Conservation (phyloP, 2,888 invertebrate genomes). For the Drosophila mayaguana region DNA sequence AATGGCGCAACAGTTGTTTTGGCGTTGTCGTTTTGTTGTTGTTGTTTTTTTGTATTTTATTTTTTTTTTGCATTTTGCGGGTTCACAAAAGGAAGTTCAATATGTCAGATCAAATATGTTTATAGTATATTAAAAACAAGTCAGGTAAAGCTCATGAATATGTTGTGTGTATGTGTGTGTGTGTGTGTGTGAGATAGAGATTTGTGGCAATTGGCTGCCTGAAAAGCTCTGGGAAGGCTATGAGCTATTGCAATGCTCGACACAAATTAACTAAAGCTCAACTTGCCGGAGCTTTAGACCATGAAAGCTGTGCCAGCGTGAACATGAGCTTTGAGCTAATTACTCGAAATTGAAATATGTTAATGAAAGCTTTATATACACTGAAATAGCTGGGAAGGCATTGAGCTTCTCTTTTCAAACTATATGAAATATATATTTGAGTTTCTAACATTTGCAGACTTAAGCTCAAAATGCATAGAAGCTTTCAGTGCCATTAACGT, state of each 20-base stretch:
- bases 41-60: not conserved
- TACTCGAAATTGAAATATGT: too few relatives aligned
- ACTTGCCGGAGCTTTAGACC: too few relatives aligned
- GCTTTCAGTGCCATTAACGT: too few relatives aligned
- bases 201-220: too few relatives aligned
- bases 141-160: not conserved
- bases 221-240: not conserved
- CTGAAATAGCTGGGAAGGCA: not conserved
- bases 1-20: not conserved
- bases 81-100: constrained; percentile 36
- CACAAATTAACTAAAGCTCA: too few relatives aligned
- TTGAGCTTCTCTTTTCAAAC: not conserved
- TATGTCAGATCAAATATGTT: constrained; percentile 26
- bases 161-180: not conserved
- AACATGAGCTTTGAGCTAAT: not conserved
- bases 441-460: too few relatives aligned
- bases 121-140: constrained; percentile 1
- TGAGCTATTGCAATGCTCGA: not conserved
- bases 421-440: too few relatives aligned
- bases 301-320: too few relatives aligned
- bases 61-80: constrained; percentile 1
- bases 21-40: not conserved
- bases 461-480: too few relatives aligned
- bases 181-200: not conserved
- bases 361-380: not conserved